Evolutionary conservation across 2,113 vertebrate species (phyloP), one percentile per base, ranked within the genome.

Genomic region (Formicarius rufipectus): DNA sequence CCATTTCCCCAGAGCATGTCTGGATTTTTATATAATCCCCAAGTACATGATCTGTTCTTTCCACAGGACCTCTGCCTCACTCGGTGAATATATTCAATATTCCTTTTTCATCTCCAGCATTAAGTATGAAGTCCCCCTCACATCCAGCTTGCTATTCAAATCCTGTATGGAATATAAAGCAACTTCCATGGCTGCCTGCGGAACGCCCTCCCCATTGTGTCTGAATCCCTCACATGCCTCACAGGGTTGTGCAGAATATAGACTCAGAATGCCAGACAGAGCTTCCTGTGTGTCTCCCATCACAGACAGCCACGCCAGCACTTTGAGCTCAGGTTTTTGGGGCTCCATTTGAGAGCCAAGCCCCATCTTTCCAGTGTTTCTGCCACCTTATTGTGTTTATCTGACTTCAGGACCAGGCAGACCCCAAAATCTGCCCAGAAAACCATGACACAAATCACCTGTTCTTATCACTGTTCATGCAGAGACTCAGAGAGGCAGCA

Each of bases 51-150:
- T 68, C 75, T 80, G 68, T 12, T 83, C 87, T n/a, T 94, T 95
- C 71, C 67, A 59, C 63, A n/a, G 72, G 89, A 87, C 87, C 84
- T 91, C 78, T 89, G 84, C 78, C 66, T 91, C 62, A 2, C 45
- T 53, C 9, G 0, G 37, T 27, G 84, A 93, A 84, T 66, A 55
- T 4, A 91, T 50, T 87, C 87, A 47, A 7, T 18, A 76, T 62
- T 93, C 84, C 78, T 47, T 76, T 91, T 85, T 91, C 87, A 87
- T 76, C 89, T 89, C 69, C 74, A 80, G 91, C 91, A 87, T 79
- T 87, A 84, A 33, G n/a, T 37, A 9, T 39, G 81, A 89, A 78
- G 77, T 35, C 31, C 37, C 42, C 20, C 77, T 89, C 66, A 72
- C 89, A 94, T 31, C 33, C 56, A 82, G 88, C 53, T 52, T 1